Conservation (phyloP, 1,140 invertebrate species). For the Bombus balteatus region DNA sequence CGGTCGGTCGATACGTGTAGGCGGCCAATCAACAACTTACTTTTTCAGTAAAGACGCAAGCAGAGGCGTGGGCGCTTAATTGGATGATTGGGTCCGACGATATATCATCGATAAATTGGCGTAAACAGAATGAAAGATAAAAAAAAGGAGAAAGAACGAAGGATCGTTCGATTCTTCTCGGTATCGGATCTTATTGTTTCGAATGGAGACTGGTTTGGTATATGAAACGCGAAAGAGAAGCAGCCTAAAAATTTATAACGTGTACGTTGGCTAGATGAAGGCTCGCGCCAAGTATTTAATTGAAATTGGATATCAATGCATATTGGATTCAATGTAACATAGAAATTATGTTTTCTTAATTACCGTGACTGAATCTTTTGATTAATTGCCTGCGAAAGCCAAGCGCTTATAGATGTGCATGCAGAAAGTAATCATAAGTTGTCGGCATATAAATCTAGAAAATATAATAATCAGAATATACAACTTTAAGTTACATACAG, state of each 20-base stretch:
- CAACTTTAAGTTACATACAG: background rate
- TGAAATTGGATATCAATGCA: background rate
- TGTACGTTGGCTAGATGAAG: background rate
- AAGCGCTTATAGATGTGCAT: background rate
- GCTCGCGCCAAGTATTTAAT: background rate
- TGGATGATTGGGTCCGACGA: constrained; percentile 68
- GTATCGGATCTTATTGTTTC: background rate
- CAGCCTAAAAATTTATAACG: background rate
- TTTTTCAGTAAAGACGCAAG: constrained; percentile 59
- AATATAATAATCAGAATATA: too few species aligned
- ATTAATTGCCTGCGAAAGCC: background rate
- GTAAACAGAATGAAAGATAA: constrained; percentile 26
- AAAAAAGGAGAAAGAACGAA: background rate
- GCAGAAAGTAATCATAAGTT: fast-evolving
- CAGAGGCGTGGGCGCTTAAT: constrained; percentile 66
- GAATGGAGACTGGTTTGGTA: background rate
- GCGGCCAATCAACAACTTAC: constrained; percentile 62
- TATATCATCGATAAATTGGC: constrained; percentile 65
- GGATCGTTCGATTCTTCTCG: background rate
- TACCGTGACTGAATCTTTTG: background rate
- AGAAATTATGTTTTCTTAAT: background rate
- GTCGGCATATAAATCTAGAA: too few species aligned
- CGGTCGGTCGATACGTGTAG: constrained; percentile 39
- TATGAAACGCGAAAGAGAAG: background rate
- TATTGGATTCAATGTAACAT: background rate